Evolutionary conservation across 2,113 vertebrate species (phyloP).

Genomic region (Corythornis vintsioides): DNA sequence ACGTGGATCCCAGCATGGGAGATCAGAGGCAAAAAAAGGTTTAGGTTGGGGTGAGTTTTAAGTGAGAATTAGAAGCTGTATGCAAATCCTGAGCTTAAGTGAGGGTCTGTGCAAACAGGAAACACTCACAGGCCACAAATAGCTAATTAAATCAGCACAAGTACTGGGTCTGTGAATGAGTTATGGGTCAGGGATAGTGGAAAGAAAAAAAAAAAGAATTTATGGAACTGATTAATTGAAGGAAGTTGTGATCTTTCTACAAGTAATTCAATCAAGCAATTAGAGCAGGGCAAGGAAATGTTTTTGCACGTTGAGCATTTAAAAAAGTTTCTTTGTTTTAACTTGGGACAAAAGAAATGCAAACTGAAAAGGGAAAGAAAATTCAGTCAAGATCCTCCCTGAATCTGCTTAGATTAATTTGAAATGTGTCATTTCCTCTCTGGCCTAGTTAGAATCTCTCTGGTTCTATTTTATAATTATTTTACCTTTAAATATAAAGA

Average conservation of each 20-base stretch:
- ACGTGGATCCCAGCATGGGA: background rate
- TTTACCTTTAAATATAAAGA: background rate
- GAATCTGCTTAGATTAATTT: background rate
- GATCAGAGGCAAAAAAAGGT: background rate
- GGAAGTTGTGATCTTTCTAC: slow-evolving; percentile 6
- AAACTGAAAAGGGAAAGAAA: background rate
- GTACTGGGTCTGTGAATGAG: background rate
- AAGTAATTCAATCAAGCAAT: background rate
- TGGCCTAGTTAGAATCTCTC: background rate
- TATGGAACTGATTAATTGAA: slow-evolving; percentile 25
- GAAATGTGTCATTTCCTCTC: background rate
- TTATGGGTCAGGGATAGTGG: background rate
- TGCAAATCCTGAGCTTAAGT: slow-evolving; percentile 13
- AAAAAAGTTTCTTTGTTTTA: slow-evolving; percentile 17
- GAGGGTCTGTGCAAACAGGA: background rate
- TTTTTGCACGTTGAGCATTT: background rate
- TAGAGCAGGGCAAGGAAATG: background rate
- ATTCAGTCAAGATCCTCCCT: background rate
- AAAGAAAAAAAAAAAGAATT: background rate
- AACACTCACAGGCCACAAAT: background rate
- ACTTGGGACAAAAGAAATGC: background rate
- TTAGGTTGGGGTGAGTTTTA: background rate
- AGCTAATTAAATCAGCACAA: slow-evolving; percentile 33
- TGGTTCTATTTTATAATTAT: background rate
- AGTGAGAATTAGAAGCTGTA: slow-evolving; percentile 14